A percentile compares a stretch with the other conserved stretches of the same genome.
These are phyloP conservation scores for Corapipo altera DNA, from an alignment of 2,113 vertebrate species.

Conservation along the genomic window DNA sequence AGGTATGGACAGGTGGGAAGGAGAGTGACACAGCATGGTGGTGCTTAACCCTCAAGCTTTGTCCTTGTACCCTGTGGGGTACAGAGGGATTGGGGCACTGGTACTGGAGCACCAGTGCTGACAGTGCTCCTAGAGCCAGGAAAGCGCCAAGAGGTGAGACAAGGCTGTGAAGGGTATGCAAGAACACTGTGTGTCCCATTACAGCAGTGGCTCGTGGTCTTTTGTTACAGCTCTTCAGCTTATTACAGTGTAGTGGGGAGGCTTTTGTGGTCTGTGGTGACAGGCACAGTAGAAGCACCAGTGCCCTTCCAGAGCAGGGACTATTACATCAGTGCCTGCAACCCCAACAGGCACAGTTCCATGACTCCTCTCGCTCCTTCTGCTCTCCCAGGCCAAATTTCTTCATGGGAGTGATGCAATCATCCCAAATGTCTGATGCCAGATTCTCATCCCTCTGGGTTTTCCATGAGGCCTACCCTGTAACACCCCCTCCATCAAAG, in stretches of 20 bases:
- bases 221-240: slow-evolving; percentile 3
- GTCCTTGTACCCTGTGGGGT: rapidly evolving
- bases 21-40: background rate
- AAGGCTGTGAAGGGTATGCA: background rate
- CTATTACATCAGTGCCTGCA: background rate
- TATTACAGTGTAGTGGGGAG: background rate
- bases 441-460: background rate
- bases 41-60: background rate
- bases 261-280: slow-evolving; percentile 26
- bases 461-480: background rate
- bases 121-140: background rate
- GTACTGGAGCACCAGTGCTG: rapidly evolving
- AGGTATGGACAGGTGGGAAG: background rate
- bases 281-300: background rate
- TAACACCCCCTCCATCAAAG: background rate
- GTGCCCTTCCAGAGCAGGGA: background rate
- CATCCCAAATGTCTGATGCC: background rate
- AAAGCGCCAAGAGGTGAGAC: background rate
- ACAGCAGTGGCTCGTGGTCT: slow-evolving; percentile 7
- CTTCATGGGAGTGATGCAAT: background rate
- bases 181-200: background rate
- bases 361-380: background rate
- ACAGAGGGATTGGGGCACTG: rapidly evolving
- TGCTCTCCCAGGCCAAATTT: background rate
- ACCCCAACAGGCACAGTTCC: background rate